A percentile compares a stretch with the other conserved stretches of the same genome.
These are phyloP conservation scores for Tragopan temminckii DNA, from an alignment of 2,797 vertebrate genomes.

Conservation along the genomic window DNA sequence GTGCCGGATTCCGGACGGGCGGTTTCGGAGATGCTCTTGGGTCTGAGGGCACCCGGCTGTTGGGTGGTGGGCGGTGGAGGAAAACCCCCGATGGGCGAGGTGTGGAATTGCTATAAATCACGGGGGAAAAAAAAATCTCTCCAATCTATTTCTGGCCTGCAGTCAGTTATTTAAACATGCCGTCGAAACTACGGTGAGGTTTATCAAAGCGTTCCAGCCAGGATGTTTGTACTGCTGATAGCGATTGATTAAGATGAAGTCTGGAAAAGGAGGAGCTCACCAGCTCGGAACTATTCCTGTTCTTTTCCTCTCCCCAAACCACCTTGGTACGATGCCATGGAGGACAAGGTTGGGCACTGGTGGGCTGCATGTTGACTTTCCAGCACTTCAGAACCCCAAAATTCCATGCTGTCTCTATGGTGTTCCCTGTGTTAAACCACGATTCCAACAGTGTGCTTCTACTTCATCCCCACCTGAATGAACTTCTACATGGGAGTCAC, in stretches of 20 bases:
- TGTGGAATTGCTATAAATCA: not conserved
- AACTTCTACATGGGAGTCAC: not conserved
- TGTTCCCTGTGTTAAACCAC: accelerated
- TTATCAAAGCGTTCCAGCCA: not conserved
- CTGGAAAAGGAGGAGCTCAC: not conserved
- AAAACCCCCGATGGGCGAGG: not conserved
- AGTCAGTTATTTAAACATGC: not conserved
- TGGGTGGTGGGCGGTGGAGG: not conserved
- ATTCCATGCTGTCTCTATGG: accelerated
- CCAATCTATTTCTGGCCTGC: not conserved
- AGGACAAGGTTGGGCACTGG: accelerated
- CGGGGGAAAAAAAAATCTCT: accelerated
- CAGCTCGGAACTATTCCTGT: not conserved
- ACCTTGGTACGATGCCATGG: accelerated
- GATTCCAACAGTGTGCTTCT: not conserved
- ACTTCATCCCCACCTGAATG: accelerated
- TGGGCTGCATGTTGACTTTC: accelerated
- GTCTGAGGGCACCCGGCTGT: no score
- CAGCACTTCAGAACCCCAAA: not conserved
- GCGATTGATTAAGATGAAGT: constrained; percentile 1
- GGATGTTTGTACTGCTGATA: not conserved
- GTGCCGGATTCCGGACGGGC: no score
- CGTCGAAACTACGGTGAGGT: not conserved
- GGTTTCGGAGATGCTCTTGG: no score
- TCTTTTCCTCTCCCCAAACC: not conserved